Base-by-base conservation (phyloP, 2,888 invertebrate genomes). In the Eilema depressum region DNA sequence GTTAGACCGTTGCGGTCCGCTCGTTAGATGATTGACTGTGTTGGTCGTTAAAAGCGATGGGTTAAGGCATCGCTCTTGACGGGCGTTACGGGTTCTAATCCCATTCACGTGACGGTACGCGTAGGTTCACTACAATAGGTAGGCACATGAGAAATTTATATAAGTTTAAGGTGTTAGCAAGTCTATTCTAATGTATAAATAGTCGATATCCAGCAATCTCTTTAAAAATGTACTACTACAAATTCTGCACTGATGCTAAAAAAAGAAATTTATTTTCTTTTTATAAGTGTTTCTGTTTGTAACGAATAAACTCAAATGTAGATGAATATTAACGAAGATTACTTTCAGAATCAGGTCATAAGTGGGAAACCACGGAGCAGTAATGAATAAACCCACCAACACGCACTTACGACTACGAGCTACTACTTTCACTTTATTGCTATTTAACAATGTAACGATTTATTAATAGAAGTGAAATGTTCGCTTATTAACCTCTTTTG, bases 21-120 rank as follows among this genome's bases (percentile, higher is more conserved):
- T 74, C 70, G 71, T 71, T 77, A 70, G 63, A 17, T 62, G 28
- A 80, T 66, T 81, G 56, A 73, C 71, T 30, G 26, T 41, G 25
- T 80, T 73, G 75, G 63, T 70, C n/a, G 53, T 53, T 1, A n/a
- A 10, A 53, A 53, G n/a, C 5, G 8, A 5, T 53, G 53, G 53
- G 20, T 53, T 53, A 53, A 53, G 53, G 53, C 8, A 53, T 53
- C 53, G n/a, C 3, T n/a, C 53, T n/a, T n/a, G n/a, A 5, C 5
- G 20, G 20, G 47, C 7, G 20, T 20, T 20, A 20, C 47, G 20
- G 8, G 11, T 47, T 47, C 7, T 20, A 47, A 47, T 47, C n/a
- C 20, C 20, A 20, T 20, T 20, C 17, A 47, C 47, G 0, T 20
- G 47, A 20, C 20, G 20, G 2, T n/a, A n/a, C 10, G 53, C n/a